These are phyloP conservation scores for Rallus limicola DNA, from an alignment of 2,113 vertebrate species.

Conservation along the genomic window DNA sequence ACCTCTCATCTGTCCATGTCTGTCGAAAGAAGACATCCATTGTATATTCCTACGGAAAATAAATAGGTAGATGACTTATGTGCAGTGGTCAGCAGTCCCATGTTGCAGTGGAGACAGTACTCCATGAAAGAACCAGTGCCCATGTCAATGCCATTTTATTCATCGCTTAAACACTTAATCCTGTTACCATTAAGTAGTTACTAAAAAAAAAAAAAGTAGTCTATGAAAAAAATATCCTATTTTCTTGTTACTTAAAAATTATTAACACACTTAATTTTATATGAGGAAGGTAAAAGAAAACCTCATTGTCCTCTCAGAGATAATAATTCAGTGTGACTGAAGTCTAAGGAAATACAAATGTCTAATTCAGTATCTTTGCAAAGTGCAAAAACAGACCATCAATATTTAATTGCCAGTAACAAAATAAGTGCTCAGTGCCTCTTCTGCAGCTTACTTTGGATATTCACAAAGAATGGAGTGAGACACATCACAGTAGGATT, in stretches of 20 bases:
- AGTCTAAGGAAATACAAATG: background rate
- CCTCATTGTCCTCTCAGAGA: background rate
- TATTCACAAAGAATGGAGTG: background rate
- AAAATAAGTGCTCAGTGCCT: background rate
- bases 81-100: background rate
- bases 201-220: background rate
- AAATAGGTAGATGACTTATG: background rate
- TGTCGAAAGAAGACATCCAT: conserved; percentile 99
- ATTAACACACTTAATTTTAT: background rate
- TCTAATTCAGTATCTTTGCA: background rate
- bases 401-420: background rate
- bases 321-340: background rate
- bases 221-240: background rate
- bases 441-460: background rate
- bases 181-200: conserved; percentile 44
- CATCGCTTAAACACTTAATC: background rate
- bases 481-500: background rate
- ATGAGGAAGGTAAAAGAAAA: background rate
- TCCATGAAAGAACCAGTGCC: background rate
- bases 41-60: conserved; percentile 88
- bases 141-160: background rate
- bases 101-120: background rate
- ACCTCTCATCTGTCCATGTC: conserved; percentile 92
- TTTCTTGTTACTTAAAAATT: background rate
- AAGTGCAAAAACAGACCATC: background rate